Base-by-base conservation (phyloP, 2,797 vertebrate species). In the Hephaestus fuliginosus region DNA sequence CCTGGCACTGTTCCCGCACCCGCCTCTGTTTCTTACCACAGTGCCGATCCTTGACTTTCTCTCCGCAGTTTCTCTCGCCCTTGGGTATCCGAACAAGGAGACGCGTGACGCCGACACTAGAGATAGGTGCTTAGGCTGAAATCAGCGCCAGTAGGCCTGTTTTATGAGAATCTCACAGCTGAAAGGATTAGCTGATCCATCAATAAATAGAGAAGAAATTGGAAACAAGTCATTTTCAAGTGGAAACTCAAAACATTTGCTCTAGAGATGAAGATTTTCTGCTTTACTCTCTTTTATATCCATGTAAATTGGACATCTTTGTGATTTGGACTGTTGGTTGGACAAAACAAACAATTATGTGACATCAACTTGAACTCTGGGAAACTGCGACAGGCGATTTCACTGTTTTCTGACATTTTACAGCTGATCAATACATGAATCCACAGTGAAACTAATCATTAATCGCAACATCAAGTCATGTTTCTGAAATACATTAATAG, bases 21-120 rank as follows among this genome's bases (percentile, higher is more conserved):
- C 53, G 44, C 53, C 33, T 69, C 39, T 41, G 39, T 36, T 25
- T 75, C 61, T 61, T 12, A 65, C n/a, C 44, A 14, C 67, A 43
- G 13, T 4, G 51, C 57, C 58, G 7, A 36, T 20, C 25, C 33
- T 44, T 25, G 25, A 7, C 62, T 75, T 62, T 48, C 66, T 43
- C 7, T 61, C 25, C 56, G 28, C 61, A n/a, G 17, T 56, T 76
- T 51, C 56, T 53, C n/a, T 58, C 51, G 49, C 17, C 64, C 28
- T 33, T 18, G 33, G 68, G 41, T 51, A 14, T 69, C 36, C 39
- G n/a, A 49, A 13, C 17, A 43, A 43, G 17, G 55, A 10, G 10
- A 58, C 0, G 2, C 39, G 56, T 28, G 43, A 28, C 64, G 71
- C 18, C 58, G 52, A 56, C 3, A 49, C 13, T 20, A 4, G 6